Evolutionary conservation across 2,888 invertebrate genomes (phyloP).

Genomic region (Antheraea assamensis): DNA sequence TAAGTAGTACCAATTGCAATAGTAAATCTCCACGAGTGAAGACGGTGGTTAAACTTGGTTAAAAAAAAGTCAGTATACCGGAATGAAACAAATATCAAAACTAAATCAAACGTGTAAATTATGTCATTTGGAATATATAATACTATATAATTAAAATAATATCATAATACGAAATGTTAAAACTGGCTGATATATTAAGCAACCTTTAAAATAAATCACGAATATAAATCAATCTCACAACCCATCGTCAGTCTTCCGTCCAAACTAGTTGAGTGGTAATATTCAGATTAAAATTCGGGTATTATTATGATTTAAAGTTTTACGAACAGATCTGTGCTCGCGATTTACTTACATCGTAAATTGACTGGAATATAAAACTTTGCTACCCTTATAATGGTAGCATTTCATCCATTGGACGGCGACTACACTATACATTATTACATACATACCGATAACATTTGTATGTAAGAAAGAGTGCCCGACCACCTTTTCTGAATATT

Average conservation of each 20-base stretch:
- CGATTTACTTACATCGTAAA: too few relatives aligned
- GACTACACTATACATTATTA: too few relatives aligned
- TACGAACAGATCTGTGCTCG: neutral
- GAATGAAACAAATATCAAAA: neutral
- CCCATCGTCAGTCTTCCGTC: neutral
- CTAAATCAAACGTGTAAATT: neutral
- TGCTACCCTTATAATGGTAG: too few relatives aligned
- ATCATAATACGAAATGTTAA: slow-evolving; percentile 6
- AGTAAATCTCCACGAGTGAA: neutral
- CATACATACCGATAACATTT: too few relatives aligned
- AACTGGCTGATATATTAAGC: neutral
- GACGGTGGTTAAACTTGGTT: neutral
- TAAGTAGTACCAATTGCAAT: neutral
- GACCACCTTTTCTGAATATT: too few relatives aligned
- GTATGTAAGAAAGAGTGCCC: too few relatives aligned
- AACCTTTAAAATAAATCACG: slow-evolving; percentile 1
- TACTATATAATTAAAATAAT: neutral
- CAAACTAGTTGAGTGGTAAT: neutral
- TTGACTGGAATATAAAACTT: too few relatives aligned
- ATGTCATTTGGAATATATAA: neutral
- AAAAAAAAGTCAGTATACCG: neutral
- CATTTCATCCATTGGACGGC: too few relatives aligned
- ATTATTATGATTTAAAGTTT: neutral
- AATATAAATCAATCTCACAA: slow-evolving; percentile 1
- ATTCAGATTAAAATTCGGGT: neutral